These are phyloP conservation scores for Neolamprologus cancellatus DNA, from an alignment of 2,113 vertebrate genomes.

Conservation along the genomic window DNA sequence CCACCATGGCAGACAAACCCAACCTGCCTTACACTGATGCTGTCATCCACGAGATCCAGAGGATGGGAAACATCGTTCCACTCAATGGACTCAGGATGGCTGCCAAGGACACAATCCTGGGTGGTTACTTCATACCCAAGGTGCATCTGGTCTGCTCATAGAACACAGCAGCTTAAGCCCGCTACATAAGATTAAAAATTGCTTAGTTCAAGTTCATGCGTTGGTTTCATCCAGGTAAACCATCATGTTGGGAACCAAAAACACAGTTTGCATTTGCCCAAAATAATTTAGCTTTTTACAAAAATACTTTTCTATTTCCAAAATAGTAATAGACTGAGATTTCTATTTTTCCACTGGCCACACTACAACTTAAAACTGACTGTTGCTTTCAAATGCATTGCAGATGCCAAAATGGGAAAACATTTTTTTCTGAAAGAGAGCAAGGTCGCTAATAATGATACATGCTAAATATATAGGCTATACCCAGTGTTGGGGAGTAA, in stretches of 20 bases:
- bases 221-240: not conserved
- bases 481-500: no score
- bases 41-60: conserved; percentile 80
- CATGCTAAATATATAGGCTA: not conserved
- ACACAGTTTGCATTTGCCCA: rapidly evolving
- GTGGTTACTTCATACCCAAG: conserved; percentile 75
- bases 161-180: not conserved
- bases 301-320: not conserved
- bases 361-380: not conserved
- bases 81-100: conserved; percentile 66
- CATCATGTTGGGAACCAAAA: rapidly evolving
- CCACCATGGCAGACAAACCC: conserved; percentile 67
- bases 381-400: not conserved
- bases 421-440: not conserved
- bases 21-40: conserved; percentile 80
- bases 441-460: not conserved
- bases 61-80: conserved; percentile 77
- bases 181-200: not conserved
- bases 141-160: conserved; percentile 20
- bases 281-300: not conserved
- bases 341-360: not conserved
- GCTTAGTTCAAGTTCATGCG: not conserved
- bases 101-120: conserved; percentile 52
- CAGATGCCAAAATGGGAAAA: not conserved
- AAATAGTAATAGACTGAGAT: not conserved